phyloP scores from a whole-genome alignment of 2,888 invertebrate species.

The Thera britannica region DNA sequence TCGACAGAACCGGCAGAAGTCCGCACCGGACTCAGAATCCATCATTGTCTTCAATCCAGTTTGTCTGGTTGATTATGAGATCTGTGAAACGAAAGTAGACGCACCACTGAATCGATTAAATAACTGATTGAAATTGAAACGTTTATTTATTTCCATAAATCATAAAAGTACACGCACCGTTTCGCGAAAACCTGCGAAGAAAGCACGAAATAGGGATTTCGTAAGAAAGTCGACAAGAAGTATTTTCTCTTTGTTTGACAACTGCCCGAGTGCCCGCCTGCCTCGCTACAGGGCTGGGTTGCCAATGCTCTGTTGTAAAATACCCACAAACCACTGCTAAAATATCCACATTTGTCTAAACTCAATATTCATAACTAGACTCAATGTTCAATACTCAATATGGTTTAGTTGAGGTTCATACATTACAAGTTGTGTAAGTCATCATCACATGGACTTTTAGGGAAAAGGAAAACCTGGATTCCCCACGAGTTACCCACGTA shows the following conservation, averaged over 20 bases:
- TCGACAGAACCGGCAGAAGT: slow-evolving; percentile 99
- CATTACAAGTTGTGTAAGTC: too few relatives aligned
- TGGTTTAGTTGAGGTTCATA: too few relatives aligned
- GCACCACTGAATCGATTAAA: slow-evolving; percentile 28
- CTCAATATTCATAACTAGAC: too few relatives aligned
- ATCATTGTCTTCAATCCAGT: slow-evolving; percentile 79
- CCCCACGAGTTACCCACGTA: too few relatives aligned
- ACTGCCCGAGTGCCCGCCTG: slow-evolving; percentile 35
- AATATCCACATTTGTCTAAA: too few relatives aligned
- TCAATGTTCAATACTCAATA: too few relatives aligned
- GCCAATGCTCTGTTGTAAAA: too few relatives aligned
- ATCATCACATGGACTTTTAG: too few relatives aligned
- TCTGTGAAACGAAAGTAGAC: slow-evolving; percentile 62
- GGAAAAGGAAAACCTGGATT: too few relatives aligned
- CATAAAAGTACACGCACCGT: slow-evolving; percentile 52
- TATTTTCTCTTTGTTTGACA: slow-evolving; percentile 70
- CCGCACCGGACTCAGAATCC: slow-evolving; percentile 87
- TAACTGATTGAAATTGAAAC: slow-evolving; percentile 7
- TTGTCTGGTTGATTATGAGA: slow-evolving; percentile 68
- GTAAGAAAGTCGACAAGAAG: slow-evolving; percentile 47
- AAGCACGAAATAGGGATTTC: slow-evolving; percentile 55
- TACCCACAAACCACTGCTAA: too few relatives aligned
- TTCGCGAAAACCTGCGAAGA: slow-evolving; percentile 48
- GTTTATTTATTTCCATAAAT: slow-evolving; percentile 25
- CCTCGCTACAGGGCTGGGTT: too few relatives aligned